Evolutionary conservation across 2,797 vertebrate genomes (phyloP).

Genomic region (Babyrousa celebensis): DNA sequence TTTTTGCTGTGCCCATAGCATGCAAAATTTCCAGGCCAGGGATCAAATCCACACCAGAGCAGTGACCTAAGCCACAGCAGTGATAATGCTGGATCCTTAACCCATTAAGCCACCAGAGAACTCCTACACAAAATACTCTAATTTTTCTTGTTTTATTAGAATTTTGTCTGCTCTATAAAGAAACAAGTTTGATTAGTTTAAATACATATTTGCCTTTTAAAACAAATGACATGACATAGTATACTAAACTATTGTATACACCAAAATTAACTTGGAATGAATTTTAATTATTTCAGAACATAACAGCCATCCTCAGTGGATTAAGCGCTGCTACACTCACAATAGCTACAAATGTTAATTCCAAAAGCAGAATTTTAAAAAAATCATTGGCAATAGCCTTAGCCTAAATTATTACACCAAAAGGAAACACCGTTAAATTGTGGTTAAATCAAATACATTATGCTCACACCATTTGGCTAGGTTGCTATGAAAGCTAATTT

Average conservation of each 20-base stretch:
- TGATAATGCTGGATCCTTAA: too few species aligned
- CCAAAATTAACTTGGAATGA: background rate
- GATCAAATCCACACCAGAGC: too few species aligned
- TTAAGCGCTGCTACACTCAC: background rate
- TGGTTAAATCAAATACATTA: background rate
- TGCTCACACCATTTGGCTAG: background rate
- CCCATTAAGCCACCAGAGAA: too few species aligned
- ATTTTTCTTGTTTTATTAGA: background rate
- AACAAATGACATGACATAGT: background rate
- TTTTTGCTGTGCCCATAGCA: too few species aligned
- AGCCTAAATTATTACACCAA: background rate
- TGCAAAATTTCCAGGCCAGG: too few species aligned
- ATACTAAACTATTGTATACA: background rate
- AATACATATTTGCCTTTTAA: background rate
- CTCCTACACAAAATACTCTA: background rate
- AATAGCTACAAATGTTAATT: background rate
- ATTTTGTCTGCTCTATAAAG: background rate
- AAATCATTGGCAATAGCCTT: background rate
- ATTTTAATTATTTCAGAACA: constrained; percentile 34
- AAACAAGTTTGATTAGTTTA: constrained; percentile 25
- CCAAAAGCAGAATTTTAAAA: background rate
- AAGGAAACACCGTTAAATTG: background rate
- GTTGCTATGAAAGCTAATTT: background rate
- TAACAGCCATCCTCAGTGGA: background rate
- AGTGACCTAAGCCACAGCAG: too few species aligned